Evolutionary conservation across 2,797 vertebrate genomes (phyloP), one percentile per base, ranked within the genome.

Genomic region (Neopelma chrysocephalum): DNA sequence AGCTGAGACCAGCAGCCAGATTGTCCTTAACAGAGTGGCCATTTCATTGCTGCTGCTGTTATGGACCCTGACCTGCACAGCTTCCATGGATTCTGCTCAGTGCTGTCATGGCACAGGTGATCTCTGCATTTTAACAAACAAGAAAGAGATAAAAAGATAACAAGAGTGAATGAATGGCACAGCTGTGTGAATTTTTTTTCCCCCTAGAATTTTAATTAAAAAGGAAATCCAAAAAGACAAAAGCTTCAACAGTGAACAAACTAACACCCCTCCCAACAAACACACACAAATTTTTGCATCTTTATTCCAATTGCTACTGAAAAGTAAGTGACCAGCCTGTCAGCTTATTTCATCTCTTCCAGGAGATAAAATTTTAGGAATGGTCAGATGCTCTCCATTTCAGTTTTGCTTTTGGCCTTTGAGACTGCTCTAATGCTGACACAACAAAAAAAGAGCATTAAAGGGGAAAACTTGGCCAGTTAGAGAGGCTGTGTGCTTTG

Each of bases 201-300:
- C 0, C 0, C 4, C 18, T 51, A 36, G 27, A 72, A 86, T 95
- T 95, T 79, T 58, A 70, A 87, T 87, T 76, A 82, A 76, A 91
- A 69, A 84, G 36, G 10, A 86, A 89, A 78, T 87, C 40, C 15
- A 93, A 51, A 82, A 83, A 11, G 27, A 94, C 61, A 95, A 94
- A 94, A 90, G 36, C 62, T 70, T 13, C 21, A 76, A 36, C 27
- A 83, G 12, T 64, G 71, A 73, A 96, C 64, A 22, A 92, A 70
- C 45, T 79, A 87, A 61, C 23, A 78, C 1, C 8, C 38, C 32
- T 86, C 42, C 36, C 27, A 47, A 54, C 20, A 69, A 90, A 58
- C 10, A 62, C 17, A n/a, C 17, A 77, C 11, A 88, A 50, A 76
- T 93, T 86, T 85, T 53, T 86, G 32, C 50, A 26, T 76, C 7